phyloP scores from a whole-genome alignment of 2,797 vertebrate genomes.

The Todus mexicanus region DNA sequence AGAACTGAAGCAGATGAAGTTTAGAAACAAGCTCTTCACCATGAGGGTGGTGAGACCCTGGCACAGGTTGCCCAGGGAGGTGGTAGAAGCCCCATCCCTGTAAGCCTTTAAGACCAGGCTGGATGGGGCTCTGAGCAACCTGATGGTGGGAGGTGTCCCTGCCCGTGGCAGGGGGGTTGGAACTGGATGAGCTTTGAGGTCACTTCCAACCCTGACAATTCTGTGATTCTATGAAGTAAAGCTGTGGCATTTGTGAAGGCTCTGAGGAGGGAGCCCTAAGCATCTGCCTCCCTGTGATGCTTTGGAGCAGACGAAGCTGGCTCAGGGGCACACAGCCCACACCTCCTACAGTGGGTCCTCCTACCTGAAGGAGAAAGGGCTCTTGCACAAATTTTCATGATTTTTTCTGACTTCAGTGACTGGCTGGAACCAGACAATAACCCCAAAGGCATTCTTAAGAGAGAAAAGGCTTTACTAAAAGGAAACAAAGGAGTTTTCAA shows the following conservation, averaged over 20 bases:
- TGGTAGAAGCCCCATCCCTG: no score
- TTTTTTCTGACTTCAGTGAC: neutral
- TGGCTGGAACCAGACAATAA: neutral
- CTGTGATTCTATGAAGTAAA: no score
- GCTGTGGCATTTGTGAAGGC: neutral
- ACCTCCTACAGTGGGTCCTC: neutral
- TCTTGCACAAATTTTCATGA: neutral
- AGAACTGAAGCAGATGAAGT: neutral
- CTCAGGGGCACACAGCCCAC: neutral
- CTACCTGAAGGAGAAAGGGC: neutral
- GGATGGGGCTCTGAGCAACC: no score
- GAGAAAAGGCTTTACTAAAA: neutral
- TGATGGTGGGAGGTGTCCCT: no score
- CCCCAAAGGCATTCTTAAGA: accelerated
- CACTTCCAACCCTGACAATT: no score
- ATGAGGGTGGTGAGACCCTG: no score
- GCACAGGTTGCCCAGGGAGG: no score
- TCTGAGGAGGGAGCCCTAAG: neutral
- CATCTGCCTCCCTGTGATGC: neutral
- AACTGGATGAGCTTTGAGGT: no score
- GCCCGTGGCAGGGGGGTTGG: no score
- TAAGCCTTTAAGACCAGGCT: no score
- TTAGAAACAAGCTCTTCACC: no score
- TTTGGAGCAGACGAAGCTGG: accelerated
- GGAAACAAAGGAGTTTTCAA: neutral